Evolutionary conservation across 1,140 invertebrate species (phyloP), one percentile per base, ranked within the genome.

Genomic region (Asobara japonica): DNA sequence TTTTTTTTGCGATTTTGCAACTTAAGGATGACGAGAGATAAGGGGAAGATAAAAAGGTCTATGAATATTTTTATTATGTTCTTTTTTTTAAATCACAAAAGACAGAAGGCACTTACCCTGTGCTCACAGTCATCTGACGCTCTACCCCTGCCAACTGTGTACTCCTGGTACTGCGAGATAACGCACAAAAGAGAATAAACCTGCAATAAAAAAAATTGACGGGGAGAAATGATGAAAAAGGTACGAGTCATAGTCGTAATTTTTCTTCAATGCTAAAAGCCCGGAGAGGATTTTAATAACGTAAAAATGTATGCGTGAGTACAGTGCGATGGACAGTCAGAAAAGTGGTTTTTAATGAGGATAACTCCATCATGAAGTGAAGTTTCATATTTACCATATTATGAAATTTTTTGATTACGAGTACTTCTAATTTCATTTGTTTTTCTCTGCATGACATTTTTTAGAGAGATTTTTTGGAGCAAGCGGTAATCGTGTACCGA

Each of bases 161-260:
- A 92, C 81, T 95, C 94, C 82, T 95, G 94, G 78, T 94, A 94
- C 80, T 94, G 93, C 3, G 94, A 94, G 75, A 94, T 90, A 60
- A 95, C 93, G 88, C 93, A 94, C 10, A 94, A 88, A 78, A 94
- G 85, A 41, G 92, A 90, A 84, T 95, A 95, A 45, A 93, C 85
- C 94, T 95, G 89, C 72, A 89, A 89, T 38, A 64, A 31, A 65
- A 56, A 56, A 51, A 20, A 20, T 51, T 25, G 51, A 45, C 6
- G 10, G 18, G 25, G 11, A 56, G 22, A 27, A 56, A 45, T 45
- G 8, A 2, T 45, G n/a, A 45, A 45, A 2, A 16, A 45, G 41
- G n/a, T 41, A n/a, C 11, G 36, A 11, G n/a, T n/a, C 36, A n/a
- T n/a, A 41, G 11, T 6, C 4, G 36, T 13, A 51, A 51, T 20